Evolutionary conservation across 2,113 vertebrate genomes (phyloP), one percentile per base, ranked within the genome.

Genomic region (Buteo buteo): DNA sequence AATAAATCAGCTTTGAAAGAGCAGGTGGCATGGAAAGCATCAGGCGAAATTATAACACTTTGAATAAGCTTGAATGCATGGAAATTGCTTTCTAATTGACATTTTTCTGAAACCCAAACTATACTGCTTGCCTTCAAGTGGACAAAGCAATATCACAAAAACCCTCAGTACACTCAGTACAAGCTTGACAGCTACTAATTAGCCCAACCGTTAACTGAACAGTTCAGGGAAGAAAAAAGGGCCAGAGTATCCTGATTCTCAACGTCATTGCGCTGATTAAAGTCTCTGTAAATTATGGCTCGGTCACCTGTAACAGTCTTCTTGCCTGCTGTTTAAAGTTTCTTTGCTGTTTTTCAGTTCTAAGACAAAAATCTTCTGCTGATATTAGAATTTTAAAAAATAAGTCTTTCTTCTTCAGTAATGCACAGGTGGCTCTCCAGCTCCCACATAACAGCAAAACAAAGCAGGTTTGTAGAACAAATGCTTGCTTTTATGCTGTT

Each of bases 131-230:
- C 40, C 79, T 94, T 88, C 45, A 82, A 90, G 62, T 80, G 87
- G 78, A 74, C 94, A 77, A 74, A 87, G 58, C 38, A 42, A 38
- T 62, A 64, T 85, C 32, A 0, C 42, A 80, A 36, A 76, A 89
- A 70, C 18, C 42, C 47, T 82, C 58, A 21, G 66, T 38, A 90
- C 15, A 50, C 69, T 87, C 81, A 88, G 58, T 15, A 38, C 62
- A 66, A 90, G 42, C 42, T 47, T 90, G 89, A 94, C 89, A 97
- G 84, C 50, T 86, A 90, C 74, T 67, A 70, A 49, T 94, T 91
- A 94, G 64, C 26, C 45, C 74, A 86, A 55, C 21, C 2, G 4
- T 65, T 94, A 82, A 71, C 61, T 73, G 78, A 86, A 38, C 36
- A 50, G 61, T 19, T 90, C 81, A 77, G 32, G 45, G 54, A 58